Conservation (phyloP, 2,888 invertebrate genomes). For the Drosophila kuntzei region DNA sequence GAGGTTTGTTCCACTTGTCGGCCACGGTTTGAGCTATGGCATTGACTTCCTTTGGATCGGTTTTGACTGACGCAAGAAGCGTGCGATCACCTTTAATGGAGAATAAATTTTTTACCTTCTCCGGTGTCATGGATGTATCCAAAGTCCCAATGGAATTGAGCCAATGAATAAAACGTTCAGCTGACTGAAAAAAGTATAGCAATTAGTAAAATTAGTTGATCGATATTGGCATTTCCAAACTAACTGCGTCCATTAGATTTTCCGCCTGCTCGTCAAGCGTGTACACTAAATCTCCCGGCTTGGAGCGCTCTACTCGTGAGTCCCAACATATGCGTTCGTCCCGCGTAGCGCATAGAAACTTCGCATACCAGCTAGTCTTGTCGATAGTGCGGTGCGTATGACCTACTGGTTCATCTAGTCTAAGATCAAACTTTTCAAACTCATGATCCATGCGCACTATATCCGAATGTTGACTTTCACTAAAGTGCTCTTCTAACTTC, state of each 20-base stretch:
- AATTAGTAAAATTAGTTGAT: not conserved
- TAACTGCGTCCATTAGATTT: conserved; percentile 84
- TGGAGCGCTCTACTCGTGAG: conserved; percentile 79
- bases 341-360: conserved; percentile 74
- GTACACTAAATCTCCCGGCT: conserved; percentile 45
- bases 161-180: conserved; percentile 84
- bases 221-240: conserved; percentile 12
- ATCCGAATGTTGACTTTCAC: conserved; percentile 82
- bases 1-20: conserved; percentile 83
- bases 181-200: conserved; percentile 65
- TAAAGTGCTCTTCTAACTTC: conserved; percentile 62
- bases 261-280: conserved; percentile 84
- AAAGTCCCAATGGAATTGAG: conserved; percentile 81
- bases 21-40: conserved; percentile 84
- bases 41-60: conserved; percentile 83
- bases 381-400: conserved; percentile 60
- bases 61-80: conserved; percentile 81
- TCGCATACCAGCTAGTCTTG: conserved; percentile 80
- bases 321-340: conserved; percentile 84
- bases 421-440: conserved; percentile 74
- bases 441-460: conserved; percentile 81
- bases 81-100: conserved; percentile 83
- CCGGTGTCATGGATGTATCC: conserved; percentile 81
- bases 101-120: conserved; percentile 83
- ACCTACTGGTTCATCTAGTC: conserved; percentile 70